Base-by-base conservation (phyloP, 2,888 invertebrate species). In the Molanna angustata region DNA sequence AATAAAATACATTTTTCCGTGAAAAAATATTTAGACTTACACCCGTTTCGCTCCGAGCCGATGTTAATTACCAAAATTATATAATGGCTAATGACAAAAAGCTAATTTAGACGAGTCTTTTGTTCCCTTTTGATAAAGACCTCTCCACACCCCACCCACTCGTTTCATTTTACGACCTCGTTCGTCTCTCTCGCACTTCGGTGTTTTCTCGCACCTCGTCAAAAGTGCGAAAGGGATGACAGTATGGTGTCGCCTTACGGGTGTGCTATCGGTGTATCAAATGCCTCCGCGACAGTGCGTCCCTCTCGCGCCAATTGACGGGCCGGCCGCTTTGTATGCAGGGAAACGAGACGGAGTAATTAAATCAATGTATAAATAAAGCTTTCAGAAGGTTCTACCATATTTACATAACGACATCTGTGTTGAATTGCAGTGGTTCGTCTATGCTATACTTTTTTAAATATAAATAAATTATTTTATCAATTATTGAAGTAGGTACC, bases 81-180 rank as follows among this genome's bases (percentile, higher is more conserved):
- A 59, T 59, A 59, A 59, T 59, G 56, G 58, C 58, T 58, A 58
- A 58, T 58, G 58, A 58, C 58, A 58, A 58, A 57, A 57, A 57
- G 58, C 58, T 58, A 58, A 58, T 58, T 58, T 58, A 58, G 59
- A 59, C 59, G 59, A 54, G 54, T 52, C 59, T 59, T 59, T 59
- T 59, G 59, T 59, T 59, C 45, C n/a, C n/a, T 35, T 44, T 46
- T 52, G 54, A 59, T 58, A 55, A 58, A 54, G 49, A 46, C 31
- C 46, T 20, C 14, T 48, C 22, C n/a, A n/a, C n/a, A n/a, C n/a
- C n/a, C n/a, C n/a, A n/a, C n/a, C n/a, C n/a, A n/a, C n/a, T n/a
- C n/a, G 37, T 37, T 37, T 16, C 18, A n/a, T 37, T 37, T 17
- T 37, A 7, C 20, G 18, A 39, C 11, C 40, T 4, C 18, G 18